These are phyloP conservation scores for Calliphora vomitoria DNA, from an alignment of 2,888 invertebrate genomes.

Conservation along the genomic window DNA sequence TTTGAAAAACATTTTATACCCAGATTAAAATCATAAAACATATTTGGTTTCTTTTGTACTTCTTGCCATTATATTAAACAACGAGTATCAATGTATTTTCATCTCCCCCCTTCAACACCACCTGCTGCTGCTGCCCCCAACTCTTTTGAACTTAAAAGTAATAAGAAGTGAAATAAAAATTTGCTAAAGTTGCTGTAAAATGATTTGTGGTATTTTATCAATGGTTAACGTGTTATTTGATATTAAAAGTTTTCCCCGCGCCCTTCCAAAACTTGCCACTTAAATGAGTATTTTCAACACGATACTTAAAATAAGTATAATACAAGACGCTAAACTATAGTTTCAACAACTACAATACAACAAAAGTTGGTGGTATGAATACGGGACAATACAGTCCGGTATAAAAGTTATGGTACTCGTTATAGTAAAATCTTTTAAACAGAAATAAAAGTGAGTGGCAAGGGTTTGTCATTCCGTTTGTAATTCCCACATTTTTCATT, in stretches of 20 bases:
- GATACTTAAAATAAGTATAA: conserved; percentile 60
- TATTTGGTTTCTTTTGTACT: conserved; percentile 44
- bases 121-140: not conserved
- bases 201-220: conserved; percentile 67
- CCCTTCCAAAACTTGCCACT: conserved; percentile 1
- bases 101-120: not conserved
- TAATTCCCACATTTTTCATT: no score
- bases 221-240: conserved; percentile 69
- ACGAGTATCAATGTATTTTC: conserved; percentile 23
- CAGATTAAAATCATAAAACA: conserved; percentile 64
- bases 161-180: conserved; percentile 54
- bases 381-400: not conserved
- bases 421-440: not conserved
- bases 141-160: conserved; percentile 16
- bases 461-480: no score
- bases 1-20: conserved; percentile 46
- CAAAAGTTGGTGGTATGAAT: not conserved
- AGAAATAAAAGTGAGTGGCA: no score
- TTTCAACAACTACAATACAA: conserved; percentile 28
- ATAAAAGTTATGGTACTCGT: not conserved
- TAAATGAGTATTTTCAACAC: conserved; percentile 60
- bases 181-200: conserved; percentile 55
- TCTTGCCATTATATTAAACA: conserved; percentile 18
- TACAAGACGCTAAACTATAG: conserved; percentile 56
- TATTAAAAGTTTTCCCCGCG: conserved; percentile 26